Conservation (phyloP, 2,113 vertebrate species). For the Aegithalos caudatus region DNA sequence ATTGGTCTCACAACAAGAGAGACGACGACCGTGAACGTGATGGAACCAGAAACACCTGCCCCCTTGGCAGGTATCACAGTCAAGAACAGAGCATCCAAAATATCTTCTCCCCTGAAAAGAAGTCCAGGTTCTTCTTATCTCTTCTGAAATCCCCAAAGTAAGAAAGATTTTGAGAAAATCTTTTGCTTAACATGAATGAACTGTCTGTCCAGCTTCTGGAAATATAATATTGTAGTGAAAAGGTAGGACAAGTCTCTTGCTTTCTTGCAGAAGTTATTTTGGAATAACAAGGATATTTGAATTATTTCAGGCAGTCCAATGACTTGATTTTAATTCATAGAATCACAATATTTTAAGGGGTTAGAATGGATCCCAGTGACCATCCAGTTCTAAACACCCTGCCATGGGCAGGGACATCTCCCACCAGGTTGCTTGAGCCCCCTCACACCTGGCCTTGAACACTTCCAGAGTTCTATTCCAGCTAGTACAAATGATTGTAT, state of each 20-base stretch:
- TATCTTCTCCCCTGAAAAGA: background rate
- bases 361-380: background rate
- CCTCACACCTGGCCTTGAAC: background rate
- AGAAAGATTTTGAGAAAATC: background rate
- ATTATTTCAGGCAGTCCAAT: background rate
- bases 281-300: background rate
- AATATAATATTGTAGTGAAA: background rate
- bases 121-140: background rate
- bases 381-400: background rate
- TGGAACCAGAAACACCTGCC: background rate
- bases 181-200: background rate
- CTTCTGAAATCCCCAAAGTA: background rate
- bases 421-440: background rate
- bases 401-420: background rate
- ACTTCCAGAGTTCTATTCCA: background rate
- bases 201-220: background rate
- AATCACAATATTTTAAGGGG: background rate
- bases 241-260: background rate
- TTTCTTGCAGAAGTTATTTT: background rate
- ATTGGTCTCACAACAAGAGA: background rate
- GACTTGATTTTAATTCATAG: background rate
- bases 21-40: background rate
- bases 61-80: fast-evolving
- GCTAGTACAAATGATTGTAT: background rate
- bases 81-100: background rate